Evolutionary conservation across 2,888 invertebrate genomes (phyloP), one percentile per base, ranked within the genome.

Genomic region (Xanthia icteritia): DNA sequence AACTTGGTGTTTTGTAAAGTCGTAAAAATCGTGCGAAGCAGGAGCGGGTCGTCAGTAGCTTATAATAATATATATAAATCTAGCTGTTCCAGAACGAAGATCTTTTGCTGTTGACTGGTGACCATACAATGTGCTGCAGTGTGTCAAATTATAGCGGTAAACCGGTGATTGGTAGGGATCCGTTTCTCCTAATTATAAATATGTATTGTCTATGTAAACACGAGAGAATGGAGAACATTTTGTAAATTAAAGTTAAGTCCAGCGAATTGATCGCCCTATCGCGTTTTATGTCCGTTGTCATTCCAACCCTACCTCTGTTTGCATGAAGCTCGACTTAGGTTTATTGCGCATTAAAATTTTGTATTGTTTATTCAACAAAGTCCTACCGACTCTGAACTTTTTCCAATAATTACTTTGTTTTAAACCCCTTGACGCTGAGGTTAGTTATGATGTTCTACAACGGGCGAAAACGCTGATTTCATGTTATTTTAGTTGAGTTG

Each of bases 321-420:
- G 42, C 56, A 17, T 17, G 42, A 58, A 79, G 31, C 27, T 17
- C 36, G 27, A 54, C 42, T 65, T 65, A 72, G 31, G 23, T 23
- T n/a, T 20, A 39, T 39, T 77, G 27, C 23, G 36, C 60, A 72
- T 60, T 78, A 23, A 27, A 54, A 60, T 15, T n/a, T 5, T 6
- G 39, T n/a, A 39, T 60, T 51, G 65, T 78, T 78, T 77, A 31
- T 60, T 31, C n/a, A 31, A 31, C 39, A 58, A 45, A 73, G 5
- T 17, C 2, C 15, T 68, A 15, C 9, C 20, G 11, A 31, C 11
- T 20, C 42, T 48, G 23, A 48, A 58, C 15, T 39, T 76, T 64
- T 31, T 2, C 31, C 13, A 27, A 51, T 13, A 31, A 27, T 66
- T 31, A 0, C 9, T 42, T 42, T 15, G 8, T 66, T 67, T 51